Evolutionary conservation across 37 sponge, comb jelly and placozoan genomes (phyloP).

Genomic region (Dysidea cf. avara): DNA sequence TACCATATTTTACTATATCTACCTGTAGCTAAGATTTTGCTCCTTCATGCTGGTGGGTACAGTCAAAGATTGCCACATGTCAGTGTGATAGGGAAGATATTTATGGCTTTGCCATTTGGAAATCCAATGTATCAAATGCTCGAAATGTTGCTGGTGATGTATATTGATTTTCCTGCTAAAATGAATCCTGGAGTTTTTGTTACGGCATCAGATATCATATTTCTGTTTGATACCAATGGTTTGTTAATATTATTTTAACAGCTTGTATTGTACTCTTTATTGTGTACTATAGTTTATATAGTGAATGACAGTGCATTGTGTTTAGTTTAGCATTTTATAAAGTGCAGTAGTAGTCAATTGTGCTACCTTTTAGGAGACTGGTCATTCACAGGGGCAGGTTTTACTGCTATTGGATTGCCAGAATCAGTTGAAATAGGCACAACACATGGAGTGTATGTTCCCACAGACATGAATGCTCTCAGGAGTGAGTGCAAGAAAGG

Average conservation of each 20-base stretch:
- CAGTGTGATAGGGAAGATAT: slow-evolving; percentile 77
- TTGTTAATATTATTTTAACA: not conserved
- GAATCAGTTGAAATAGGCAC: slow-evolving; percentile 25
- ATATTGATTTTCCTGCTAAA: slow-evolving; percentile 55
- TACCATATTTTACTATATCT: not conserved
- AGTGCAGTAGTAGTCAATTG: not conserved
- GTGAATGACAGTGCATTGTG: not conserved
- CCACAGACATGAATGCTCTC: slow-evolving; percentile 24
- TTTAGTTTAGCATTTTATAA: not conserved
- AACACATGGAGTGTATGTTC: slow-evolving; percentile 67
- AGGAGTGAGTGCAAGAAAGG: slow-evolving; percentile 32
- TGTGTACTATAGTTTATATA: not conserved
- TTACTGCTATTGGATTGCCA: slow-evolving; percentile 68
- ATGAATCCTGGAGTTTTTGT: slow-evolving; percentile 72
- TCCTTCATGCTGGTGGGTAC: slow-evolving; percentile 83
- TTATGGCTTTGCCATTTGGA: slow-evolving; percentile 66
- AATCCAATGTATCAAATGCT: slow-evolving; percentile 64
- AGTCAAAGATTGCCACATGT: slow-evolving; percentile 77
- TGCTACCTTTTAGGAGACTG: slow-evolving; percentile 47
- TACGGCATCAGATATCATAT: slow-evolving; percentile 52
- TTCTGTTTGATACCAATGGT: slow-evolving; percentile 49
- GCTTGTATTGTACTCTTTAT: not conserved
- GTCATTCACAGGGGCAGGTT: slow-evolving; percentile 50
- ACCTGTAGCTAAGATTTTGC: slow-evolving; percentile 48
- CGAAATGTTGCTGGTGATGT: slow-evolving; percentile 57